phyloP scores from a whole-genome alignment of 2,797 vertebrate genomes.

The Cyclura pinguis region DNA sequence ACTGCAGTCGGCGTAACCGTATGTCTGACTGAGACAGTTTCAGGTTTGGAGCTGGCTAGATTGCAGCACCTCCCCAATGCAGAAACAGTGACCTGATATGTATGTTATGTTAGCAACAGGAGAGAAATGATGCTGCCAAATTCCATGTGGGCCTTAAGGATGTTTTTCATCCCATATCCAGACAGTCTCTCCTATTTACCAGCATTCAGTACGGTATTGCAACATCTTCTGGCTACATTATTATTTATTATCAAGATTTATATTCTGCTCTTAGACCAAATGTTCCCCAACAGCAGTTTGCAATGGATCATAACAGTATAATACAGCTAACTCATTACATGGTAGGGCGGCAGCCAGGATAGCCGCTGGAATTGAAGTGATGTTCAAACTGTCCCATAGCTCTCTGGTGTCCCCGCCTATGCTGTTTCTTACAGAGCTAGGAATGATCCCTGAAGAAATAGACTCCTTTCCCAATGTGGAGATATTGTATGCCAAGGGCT shows the following conservation, averaged over 20 bases:
- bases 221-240: background rate
- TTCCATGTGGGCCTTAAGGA: background rate
- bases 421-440: background rate
- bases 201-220: background rate
- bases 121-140: background rate
- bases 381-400: background rate
- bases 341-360: background rate
- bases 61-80: background rate
- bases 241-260: background rate
- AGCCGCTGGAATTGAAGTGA: background rate
- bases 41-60: slow-evolving; percentile 41
- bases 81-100: background rate
- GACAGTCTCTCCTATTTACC: background rate
- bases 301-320: background rate
- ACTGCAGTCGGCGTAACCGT: slow-evolving; percentile 38
- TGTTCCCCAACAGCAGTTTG: no score
- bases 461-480: no score
- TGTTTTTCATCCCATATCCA: background rate
- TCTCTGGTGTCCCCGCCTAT: background rate
- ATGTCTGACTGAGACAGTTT: slow-evolving; percentile 42
- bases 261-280: background rate
- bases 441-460: background rate
- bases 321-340: background rate
- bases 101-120: background rate
- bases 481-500: background rate